Base-by-base conservation (phyloP, 1,140 invertebrate genomes). In the Drosophila pachea region DNA sequence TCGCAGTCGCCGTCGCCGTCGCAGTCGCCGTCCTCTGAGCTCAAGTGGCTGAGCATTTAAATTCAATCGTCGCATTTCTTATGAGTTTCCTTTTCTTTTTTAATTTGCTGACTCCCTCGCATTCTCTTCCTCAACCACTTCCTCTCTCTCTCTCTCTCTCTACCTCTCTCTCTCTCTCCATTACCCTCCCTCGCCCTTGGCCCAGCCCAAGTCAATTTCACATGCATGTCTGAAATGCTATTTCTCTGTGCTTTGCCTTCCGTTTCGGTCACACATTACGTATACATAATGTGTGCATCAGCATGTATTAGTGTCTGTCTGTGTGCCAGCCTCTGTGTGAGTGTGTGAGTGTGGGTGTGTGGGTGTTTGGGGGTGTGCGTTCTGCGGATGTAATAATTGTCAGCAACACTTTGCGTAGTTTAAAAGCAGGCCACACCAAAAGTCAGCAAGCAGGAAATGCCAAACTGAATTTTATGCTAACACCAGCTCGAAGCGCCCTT, bases 301-400 rank as follows among this genome's bases (percentile, higher is more conserved):
- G n/a, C 22, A n/a, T n/a, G n/a, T n/a, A n/a, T n/a, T n/a, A n/a
- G n/a, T n/a, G n/a, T n/a, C n/a, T n/a, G n/a, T n/a, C n/a, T n/a
- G n/a, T n/a, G n/a, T n/a, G n/a, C n/a, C 9, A 48, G 43, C 33
- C 4, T 4, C 33, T 64, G 33, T 53, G 40, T 55, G 52, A 43
- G 32, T 58, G 45, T 48, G 31, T 22, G 54, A 47, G 32, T 61
- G 47, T 45, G 56, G 68, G 32, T 49, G 22, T 40, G 42, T 45
- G 22, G 60, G 32, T 47, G 22, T 56, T 36, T 55, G 53, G 48
- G 45, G 58, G 73, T 43, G 65, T 60, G 78, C 82, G 62, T 86
- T 71, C 61, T 86, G 81, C 76, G 81, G 76, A 86, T 84, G 71
- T 86, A 84, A 86, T 84, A 79, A 86, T 86, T 84, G 81, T 84